These are phyloP conservation scores for Zaprionus tsacasi DNA, from an alignment of 1,140 invertebrate genomes.

Conservation along the genomic window DNA sequence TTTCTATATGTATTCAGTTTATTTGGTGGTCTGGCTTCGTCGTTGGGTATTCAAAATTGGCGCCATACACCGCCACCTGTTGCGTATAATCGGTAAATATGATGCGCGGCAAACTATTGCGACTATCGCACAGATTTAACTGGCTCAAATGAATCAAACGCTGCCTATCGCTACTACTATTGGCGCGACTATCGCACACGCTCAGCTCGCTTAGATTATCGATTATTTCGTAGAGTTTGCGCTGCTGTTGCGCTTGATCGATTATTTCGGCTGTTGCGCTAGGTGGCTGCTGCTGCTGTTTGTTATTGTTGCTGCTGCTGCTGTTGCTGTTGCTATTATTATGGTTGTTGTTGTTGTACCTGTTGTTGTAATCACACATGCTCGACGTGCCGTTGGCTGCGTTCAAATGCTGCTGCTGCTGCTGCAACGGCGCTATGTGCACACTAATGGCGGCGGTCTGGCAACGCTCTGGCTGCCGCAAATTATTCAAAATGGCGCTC, in stretches of 20 bases:
- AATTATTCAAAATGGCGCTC: constrained; percentile 43
- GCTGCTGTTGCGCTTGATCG: constrained; percentile 47
- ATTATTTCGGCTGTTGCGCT: constrained; percentile 15
- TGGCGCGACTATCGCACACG: constrained; percentile 39
- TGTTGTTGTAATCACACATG: constrained; percentile 57
- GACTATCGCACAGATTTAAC: constrained; percentile 55
- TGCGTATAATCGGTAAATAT: constrained; percentile 77
- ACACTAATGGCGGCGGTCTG: constrained; percentile 37
- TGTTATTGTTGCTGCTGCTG: neutral
- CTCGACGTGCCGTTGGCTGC: constrained; percentile 7
- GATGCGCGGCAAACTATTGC: constrained; percentile 62
- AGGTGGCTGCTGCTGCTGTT: constrained; percentile 25
- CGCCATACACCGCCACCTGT: constrained; percentile 61
- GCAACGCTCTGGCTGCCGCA: constrained; percentile 38
- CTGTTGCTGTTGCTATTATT: neutral
- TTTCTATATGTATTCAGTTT: constrained; percentile 19
- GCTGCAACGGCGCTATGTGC: constrained; percentile 29
- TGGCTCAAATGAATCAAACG: constrained; percentile 46
- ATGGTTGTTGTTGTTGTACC: neutral
- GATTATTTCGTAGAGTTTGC: constrained; percentile 74
- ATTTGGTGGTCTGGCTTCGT: constrained; percentile 72
- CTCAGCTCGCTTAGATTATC: constrained; percentile 74
- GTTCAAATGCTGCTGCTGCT: neutral
- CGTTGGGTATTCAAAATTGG: constrained; percentile 62
- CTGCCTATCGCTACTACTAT: constrained; percentile 1